phyloP scores from a whole-genome alignment of 2,888 invertebrate genomes.

The Trilocha varians region DNA sequence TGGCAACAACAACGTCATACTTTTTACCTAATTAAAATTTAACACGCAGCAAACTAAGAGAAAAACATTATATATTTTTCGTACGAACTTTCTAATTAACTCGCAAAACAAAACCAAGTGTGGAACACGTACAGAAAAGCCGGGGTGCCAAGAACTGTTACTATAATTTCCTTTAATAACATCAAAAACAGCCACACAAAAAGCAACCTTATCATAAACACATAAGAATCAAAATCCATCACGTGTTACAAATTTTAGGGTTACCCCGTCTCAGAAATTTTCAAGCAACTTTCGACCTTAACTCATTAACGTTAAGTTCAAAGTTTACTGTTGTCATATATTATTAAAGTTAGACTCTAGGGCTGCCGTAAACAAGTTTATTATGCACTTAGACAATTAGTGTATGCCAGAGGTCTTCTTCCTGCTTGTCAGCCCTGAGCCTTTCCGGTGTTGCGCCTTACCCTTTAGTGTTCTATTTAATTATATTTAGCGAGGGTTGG shows the following conservation, averaged over 20 bases:
- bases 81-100: slow-evolving; percentile 60
- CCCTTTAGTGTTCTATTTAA: slow-evolving; percentile 24
- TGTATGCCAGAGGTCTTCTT: slow-evolving; percentile 50
- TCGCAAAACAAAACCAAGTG: slow-evolving; percentile 36
- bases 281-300: slow-evolving; percentile 10
- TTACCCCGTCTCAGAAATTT: slow-evolving; percentile 5
- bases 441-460: slow-evolving; percentile 47
- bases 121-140: slow-evolving; percentile 39
- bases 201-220: slow-evolving; percentile 8
- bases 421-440: slow-evolving; percentile 45
- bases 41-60: too few species aligned
- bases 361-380: slow-evolving; percentile 62
- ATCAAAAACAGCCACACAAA: slow-evolving; percentile 15
- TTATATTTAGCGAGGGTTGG: slow-evolving; percentile 20
- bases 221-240: slow-evolving; percentile 7
- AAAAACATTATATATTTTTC: slow-evolving; percentile 19
- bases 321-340: not conserved
- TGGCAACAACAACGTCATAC: too few species aligned
- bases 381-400: slow-evolving; percentile 72
- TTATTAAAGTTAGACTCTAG: slow-evolving; percentile 21
- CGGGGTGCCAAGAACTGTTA: slow-evolving; percentile 45
- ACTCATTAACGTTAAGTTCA: slow-evolving; percentile 6
- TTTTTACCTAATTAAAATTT: too few species aligned
- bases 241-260: not conserved
- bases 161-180: slow-evolving; percentile 32